Percentiles rank a stretch among this genome's conserved stretches.
Evolutionary conservation across 2,888 invertebrate genomes (phyloP).

Genomic region (Prenolepis imparis): DNA sequence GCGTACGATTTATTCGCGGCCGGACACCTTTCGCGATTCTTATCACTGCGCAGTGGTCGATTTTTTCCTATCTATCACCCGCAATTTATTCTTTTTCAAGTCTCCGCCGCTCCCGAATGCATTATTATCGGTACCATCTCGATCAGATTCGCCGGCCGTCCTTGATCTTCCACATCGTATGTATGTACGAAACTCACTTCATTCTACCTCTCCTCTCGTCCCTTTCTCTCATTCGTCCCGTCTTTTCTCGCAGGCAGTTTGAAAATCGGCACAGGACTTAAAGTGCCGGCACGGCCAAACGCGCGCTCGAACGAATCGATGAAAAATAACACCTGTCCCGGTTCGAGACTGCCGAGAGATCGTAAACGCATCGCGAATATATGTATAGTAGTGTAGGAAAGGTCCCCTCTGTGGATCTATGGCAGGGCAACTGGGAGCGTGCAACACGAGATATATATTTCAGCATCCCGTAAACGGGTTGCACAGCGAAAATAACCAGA

Average conservation of each 20-base stretch:
- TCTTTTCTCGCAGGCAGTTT: constrained; percentile 51
- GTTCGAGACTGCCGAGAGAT: constrained; percentile 71
- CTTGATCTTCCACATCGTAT: constrained; percentile 60
- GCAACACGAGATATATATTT: constrained; percentile 57
- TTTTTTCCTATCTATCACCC: constrained; percentile 72
- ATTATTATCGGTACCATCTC: constrained; percentile 71
- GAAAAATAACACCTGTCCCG: constrained; percentile 79
- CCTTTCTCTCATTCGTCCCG: constrained; percentile 7
- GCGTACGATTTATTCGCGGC: constrained; percentile 50
- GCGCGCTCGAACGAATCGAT: constrained; percentile 75
- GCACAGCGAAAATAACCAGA: constrained; percentile 53
- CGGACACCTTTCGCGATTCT: constrained; percentile 33
- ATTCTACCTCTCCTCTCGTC: constrained; percentile 11
- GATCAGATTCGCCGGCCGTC: constrained; percentile 68
- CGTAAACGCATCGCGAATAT: constrained; percentile 70
- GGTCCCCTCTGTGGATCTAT: constrained; percentile 51
- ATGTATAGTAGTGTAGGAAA: constrained; percentile 56
- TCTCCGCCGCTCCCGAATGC: constrained; percentile 66
- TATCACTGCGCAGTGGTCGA: constrained; percentile 50
- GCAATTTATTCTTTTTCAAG: constrained; percentile 58
- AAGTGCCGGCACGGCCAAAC: constrained; percentile 58
- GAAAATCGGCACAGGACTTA: constrained; percentile 69
- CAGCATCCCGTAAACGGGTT: constrained; percentile 68
- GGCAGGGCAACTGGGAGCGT: constrained; percentile 41
- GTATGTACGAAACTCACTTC: constrained; percentile 28